phyloP scores from a whole-genome alignment of 2,113 vertebrate genomes.

The Tympanuchus pallidicinctus region DNA sequence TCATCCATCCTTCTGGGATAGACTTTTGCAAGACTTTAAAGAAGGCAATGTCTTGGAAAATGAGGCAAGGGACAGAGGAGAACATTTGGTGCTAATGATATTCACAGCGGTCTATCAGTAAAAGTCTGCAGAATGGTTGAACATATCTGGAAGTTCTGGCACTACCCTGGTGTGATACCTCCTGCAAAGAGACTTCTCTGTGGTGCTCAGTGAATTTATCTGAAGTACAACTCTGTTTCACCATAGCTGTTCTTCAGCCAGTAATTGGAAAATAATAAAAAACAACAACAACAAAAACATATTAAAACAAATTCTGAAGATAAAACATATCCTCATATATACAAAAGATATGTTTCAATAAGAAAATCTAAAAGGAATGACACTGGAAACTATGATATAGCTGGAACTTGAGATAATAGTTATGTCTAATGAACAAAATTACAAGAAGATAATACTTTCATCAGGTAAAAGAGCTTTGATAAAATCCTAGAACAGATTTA shows the following conservation, averaged over 20 bases:
- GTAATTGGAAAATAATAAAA: not conserved
- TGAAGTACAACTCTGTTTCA: not conserved
- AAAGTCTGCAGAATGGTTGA: not conserved
- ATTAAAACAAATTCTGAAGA: not conserved
- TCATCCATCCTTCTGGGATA: not conserved
- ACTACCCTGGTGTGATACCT: accelerated
- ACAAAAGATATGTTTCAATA: not conserved
- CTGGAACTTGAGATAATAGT: not conserved
- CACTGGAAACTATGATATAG: not conserved
- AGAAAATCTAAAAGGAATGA: not conserved
- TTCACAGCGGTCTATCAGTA: not conserved
- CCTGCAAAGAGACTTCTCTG: not conserved
- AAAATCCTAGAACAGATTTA: not conserved
- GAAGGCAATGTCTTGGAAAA: not conserved
- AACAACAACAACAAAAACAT: not conserved
- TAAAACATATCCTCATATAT: not conserved
- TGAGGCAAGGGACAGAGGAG: not conserved
- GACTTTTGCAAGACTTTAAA: not conserved
- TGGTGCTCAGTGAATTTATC: not conserved
- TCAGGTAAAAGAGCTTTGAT: not conserved
- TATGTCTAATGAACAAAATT: not conserved
- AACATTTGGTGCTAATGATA: not conserved
- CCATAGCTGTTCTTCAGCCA: not conserved
- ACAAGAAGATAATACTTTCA: not conserved
- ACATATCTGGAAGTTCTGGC: not conserved